Conservation (phyloP, 2,797 vertebrate species). For the Sphenodon punctatus region DNA sequence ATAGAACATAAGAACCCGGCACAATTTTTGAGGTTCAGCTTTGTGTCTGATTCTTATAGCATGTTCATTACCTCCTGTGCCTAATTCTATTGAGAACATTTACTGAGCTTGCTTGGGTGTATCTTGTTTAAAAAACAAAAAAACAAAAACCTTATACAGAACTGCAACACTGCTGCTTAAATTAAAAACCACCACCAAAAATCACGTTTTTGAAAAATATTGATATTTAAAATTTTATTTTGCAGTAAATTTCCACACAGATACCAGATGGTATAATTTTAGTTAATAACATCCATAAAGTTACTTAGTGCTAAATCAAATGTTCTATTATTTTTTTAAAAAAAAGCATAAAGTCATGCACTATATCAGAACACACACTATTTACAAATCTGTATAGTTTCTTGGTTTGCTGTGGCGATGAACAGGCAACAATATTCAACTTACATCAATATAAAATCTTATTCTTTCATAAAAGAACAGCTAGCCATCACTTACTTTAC, state of each 20-base stretch:
- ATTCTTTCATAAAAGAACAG: neutral
- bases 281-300: slow-evolving; percentile 47
- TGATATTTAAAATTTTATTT: slow-evolving; percentile 36
- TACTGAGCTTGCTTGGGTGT: neutral
- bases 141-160: too few species aligned
- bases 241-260: slow-evolving; percentile 14
- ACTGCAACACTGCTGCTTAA: slow-evolving; percentile 16
- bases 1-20: neutral
- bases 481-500: too few species aligned
- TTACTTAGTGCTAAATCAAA: slow-evolving; percentile 33
- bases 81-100: neutral
- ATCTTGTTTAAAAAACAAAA: slow-evolving; percentile 17
- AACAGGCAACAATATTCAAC: neutral
- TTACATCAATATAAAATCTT: neutral
- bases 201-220: neutral
- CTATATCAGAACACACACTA: slow-evolving; percentile 49
- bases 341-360: slow-evolving; percentile 53
- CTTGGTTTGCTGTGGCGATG: slow-evolving; percentile 39
- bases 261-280: neutral
- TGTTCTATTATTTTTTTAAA: too few species aligned
- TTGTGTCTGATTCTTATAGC: neutral
- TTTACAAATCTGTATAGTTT: slow-evolving; percentile 67
- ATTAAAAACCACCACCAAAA: neutral
- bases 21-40: slow-evolving; percentile 5
- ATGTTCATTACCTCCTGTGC: neutral